phyloP scores from a whole-genome alignment of 35 echinoderm and acorn worm genomes.

The Ophiothrix spiculata region DNA sequence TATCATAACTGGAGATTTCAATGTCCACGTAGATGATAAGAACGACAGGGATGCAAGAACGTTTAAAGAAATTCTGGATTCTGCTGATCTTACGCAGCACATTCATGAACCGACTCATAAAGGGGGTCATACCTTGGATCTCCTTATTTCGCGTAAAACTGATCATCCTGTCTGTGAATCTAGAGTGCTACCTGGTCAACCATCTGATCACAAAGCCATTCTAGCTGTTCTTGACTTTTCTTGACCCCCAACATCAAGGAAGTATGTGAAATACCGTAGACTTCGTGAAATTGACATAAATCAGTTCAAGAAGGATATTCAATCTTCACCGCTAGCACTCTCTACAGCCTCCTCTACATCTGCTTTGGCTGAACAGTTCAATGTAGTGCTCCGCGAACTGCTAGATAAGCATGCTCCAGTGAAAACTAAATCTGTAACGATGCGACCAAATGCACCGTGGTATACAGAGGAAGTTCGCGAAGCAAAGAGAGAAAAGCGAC shows the following conservation, averaged over 20 bases:
- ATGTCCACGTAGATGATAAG: conserved; percentile 28
- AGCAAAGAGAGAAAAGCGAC: conserved; percentile 13
- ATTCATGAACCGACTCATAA: conserved; percentile 19
- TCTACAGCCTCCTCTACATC: not conserved
- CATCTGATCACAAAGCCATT: conserved; percentile 36
- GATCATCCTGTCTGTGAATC: conserved; percentile 11
- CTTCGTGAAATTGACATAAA: not conserved
- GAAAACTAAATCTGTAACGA: conserved; percentile 38
- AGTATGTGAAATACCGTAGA: not conserved
- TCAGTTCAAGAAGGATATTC: not conserved
- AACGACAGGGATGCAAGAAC: conserved; percentile 23
- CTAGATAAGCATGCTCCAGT: conserved; percentile 20
- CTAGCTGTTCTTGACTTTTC: not conserved
- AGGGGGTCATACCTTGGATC: conserved; percentile 38
- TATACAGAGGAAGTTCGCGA: conserved; percentile 47
- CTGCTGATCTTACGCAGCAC: conserved; percentile 33
- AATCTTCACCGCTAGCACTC: not conserved
- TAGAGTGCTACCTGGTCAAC: not conserved
- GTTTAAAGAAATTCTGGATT: conserved; percentile 32
- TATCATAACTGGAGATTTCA: conserved; percentile 19
- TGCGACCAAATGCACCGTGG: conserved; percentile 43
- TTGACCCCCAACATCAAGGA: conserved; percentile 3
- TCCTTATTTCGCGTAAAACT: conserved; percentile 29
- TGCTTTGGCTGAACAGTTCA: not conserved
- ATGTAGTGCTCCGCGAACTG: not conserved